Evolutionary conservation across 1,140 invertebrate species (phyloP), one percentile per base, ranked within the genome.

Genomic region (Latrodectus geometricus): DNA sequence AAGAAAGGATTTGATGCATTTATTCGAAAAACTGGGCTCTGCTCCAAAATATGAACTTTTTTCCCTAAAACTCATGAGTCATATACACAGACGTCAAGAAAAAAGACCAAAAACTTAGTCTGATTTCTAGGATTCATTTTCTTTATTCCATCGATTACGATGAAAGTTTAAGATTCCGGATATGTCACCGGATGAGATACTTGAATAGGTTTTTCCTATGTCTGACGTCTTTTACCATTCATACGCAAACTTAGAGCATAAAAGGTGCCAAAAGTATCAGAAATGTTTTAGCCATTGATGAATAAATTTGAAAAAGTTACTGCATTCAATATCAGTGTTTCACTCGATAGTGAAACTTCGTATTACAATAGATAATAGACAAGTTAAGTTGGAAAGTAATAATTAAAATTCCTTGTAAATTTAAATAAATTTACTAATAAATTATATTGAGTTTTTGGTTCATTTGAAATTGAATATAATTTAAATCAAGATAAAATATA

Each of bases 1-100:
- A 61, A 61, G 2, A 61, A 14, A 50, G 1, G 23, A 49, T 66
- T 15, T 66, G 66, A 14, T 20, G 70, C 68, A 68, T 84, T 84
- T 84, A 61, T 84, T 84, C 20, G 8, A 1, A 61, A 69, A 84
- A 84, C 56, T 76, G 82, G 82, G 82, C 82, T 76, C 73, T 68
- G 56, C 52, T 84, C 82, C 82, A 84, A 84, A 74, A 84, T 8
- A 68, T 74, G 56, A 21, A 48, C 49, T 83, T 75, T 69, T 72
- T 17, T 8, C 8, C 54, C 11, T 4, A 61, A 14, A 61, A 14
- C 11, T 17, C 54, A 61, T 61, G 11, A 61, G 11, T 17, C 17
- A 17, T 35, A 35, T 35, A 61, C 54, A 14, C 54, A 61, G 54
- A 61, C 54, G 54, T 14, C 17, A 61, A 17, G 11, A 11, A 11